These are phyloP conservation scores for Lepus oiostolus DNA, from an alignment of 2,797 vertebrate species.

Conservation along the genomic window DNA sequence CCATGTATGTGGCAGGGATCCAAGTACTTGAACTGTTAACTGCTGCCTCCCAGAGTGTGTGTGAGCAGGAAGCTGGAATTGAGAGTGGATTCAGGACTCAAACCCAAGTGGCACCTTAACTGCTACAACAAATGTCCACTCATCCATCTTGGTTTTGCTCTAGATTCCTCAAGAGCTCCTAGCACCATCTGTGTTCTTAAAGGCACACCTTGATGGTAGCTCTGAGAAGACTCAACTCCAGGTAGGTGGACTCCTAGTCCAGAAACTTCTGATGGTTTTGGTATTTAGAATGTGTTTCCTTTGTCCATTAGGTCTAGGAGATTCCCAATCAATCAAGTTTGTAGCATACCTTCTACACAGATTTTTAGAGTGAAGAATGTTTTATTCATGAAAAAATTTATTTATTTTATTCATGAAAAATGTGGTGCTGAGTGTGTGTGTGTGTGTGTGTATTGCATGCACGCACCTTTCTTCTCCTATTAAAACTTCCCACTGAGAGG, in stretches of 20 bases:
- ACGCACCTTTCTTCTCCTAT: background rate
- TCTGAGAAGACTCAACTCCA: background rate
- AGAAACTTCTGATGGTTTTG: background rate
- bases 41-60: too few relatives aligned
- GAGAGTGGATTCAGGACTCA: too few relatives aligned
- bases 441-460: background rate
- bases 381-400: background rate
- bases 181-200: background rate
- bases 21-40: too few relatives aligned
- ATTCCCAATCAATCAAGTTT: background rate
- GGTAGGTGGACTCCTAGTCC: background rate
- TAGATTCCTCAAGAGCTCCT: background rate
- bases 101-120: too few relatives aligned
- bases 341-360: background rate
- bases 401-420: slow-evolving; percentile 45
- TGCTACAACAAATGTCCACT: too few relatives aligned
- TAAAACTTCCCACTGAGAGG: background rate
- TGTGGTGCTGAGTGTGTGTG: background rate
- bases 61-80: too few relatives aligned
- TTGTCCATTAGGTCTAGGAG: background rate
- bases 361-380: background rate
- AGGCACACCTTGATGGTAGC: accelerated
- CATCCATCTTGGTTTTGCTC: background rate
- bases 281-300: background rate
- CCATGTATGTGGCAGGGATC: too few relatives aligned